Conservation (phyloP, 2,113 vertebrate species). For the Sardina pilchardus region DNA sequence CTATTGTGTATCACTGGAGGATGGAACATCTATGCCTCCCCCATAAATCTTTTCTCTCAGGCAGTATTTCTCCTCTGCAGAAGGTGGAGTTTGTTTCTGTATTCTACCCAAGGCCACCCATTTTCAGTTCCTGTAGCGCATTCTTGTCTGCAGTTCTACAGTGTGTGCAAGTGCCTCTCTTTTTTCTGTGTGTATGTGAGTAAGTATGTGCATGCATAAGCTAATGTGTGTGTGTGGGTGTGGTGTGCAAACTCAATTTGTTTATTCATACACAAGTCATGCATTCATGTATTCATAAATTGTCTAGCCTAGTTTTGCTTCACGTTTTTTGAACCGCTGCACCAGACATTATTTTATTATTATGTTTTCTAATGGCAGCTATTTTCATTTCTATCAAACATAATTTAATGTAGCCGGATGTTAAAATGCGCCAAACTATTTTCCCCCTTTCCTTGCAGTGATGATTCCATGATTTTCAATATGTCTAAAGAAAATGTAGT, state of each 20-base stretch:
- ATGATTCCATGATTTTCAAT: neutral
- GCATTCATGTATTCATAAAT: too few species aligned
- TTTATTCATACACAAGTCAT: too few species aligned
- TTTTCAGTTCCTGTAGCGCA: neutral
- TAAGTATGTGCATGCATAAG: too few species aligned
- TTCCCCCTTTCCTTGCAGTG: neutral
- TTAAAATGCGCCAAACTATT: neutral
- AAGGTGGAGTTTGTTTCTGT: neutral
- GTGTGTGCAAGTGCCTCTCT: too few species aligned
- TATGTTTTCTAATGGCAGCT: too few species aligned
- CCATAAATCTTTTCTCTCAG: neutral
- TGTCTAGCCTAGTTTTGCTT: neutral
- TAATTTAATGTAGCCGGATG: neutral
- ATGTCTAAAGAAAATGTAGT: constrained; percentile 34
- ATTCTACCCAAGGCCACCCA: neutral
- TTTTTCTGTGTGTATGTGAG: neutral
- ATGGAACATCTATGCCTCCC: neutral
- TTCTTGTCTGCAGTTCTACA: too few species aligned
- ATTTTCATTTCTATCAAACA: too few species aligned
- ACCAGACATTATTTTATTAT: too few species aligned
- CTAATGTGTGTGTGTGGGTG: too few species aligned
- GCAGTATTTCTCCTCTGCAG: neutral
- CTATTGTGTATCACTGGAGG: neutral
- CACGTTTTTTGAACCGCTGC: too few species aligned
- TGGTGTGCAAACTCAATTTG: too few species aligned